Conservation (phyloP, 1,140 invertebrate genomes). For the Drosophila rhopaloa region DNA sequence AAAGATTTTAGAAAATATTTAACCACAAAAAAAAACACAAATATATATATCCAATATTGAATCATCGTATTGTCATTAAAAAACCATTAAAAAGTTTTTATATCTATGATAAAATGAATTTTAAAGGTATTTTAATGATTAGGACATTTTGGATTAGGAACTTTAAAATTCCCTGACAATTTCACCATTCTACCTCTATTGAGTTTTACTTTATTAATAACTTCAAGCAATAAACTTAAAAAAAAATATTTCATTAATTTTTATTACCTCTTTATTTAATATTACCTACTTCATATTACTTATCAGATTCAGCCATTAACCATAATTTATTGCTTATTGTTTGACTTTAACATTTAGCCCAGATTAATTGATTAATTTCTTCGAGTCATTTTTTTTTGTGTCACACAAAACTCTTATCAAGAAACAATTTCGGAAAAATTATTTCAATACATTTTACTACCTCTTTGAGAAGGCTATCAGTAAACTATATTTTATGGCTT, state of each 20-base stretch:
- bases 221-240: not conserved
- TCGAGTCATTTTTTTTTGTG: constrained; percentile 10
- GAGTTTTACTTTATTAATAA: no score
- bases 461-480: not conserved
- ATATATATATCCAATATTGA: no score
- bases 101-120: no score
- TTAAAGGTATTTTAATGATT: no score
- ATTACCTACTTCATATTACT: not conserved
- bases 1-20: no score
- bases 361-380: constrained; percentile 4
- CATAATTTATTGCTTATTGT: constrained; percentile 7
- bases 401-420: not conserved
- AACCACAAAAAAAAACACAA: no score
- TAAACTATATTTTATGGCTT: constrained; percentile 10
- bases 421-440: constrained; percentile 1
- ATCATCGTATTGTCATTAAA: no score
- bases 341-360: constrained; percentile 10
- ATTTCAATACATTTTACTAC: constrained; percentile 25
- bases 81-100: no score
- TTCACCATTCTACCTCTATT: no score
- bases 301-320: constrained; percentile 1
- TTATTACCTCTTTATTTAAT: constrained; percentile 15
- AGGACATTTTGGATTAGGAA: no score
- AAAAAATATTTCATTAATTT: constrained; percentile 14
- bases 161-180: no score